These are phyloP conservation scores for Cheilosia scutellata DNA, from an alignment of 2,888 invertebrate species.

Conservation along the genomic window DNA sequence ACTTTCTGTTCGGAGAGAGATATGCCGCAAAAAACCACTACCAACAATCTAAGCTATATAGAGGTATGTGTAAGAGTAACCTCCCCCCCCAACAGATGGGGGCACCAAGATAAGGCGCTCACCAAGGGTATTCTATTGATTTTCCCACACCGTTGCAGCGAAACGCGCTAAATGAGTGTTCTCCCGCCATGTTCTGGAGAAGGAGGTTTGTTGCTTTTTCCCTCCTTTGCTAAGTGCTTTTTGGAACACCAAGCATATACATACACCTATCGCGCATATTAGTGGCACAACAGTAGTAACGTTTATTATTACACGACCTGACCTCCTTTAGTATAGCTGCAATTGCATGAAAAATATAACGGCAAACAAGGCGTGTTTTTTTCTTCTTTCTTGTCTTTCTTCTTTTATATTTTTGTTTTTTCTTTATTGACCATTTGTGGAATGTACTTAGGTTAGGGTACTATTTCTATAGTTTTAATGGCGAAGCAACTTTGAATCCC, in stretches of 20 bases:
- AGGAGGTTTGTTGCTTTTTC: slow-evolving; percentile 2
- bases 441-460: slow-evolving; percentile 18
- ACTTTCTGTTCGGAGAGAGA: slow-evolving; percentile 46
- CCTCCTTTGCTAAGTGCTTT: slow-evolving; percentile 67
- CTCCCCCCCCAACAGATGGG: slow-evolving; percentile 48
- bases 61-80: not conserved
- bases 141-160: slow-evolving; percentile 51
- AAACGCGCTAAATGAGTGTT: slow-evolving; percentile 40
- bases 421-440: slow-evolving; percentile 54
- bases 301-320: slow-evolving; percentile 66
- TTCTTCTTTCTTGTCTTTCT: not conserved
- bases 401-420: not conserved
- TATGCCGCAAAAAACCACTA: slow-evolving; percentile 43
- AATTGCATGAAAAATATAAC: slow-evolving; percentile 62
- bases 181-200: slow-evolving; percentile 25
- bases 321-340: slow-evolving; percentile 65
- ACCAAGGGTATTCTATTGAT: slow-evolving; percentile 58
- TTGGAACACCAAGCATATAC: slow-evolving; percentile 30
- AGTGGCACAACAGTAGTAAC: slow-evolving; percentile 35
- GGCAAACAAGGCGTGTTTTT: slow-evolving; percentile 41
- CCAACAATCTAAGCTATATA: slow-evolving; percentile 4
- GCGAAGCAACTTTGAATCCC: slow-evolving; percentile 39
- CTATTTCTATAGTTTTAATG: slow-evolving; percentile 29
- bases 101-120: slow-evolving; percentile 63
- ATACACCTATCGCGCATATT: not conserved